Evolutionary conservation across 2,113 vertebrate genomes (phyloP), one percentile per base, ranked within the genome.

Genomic region (Polypterus bichir): DNA sequence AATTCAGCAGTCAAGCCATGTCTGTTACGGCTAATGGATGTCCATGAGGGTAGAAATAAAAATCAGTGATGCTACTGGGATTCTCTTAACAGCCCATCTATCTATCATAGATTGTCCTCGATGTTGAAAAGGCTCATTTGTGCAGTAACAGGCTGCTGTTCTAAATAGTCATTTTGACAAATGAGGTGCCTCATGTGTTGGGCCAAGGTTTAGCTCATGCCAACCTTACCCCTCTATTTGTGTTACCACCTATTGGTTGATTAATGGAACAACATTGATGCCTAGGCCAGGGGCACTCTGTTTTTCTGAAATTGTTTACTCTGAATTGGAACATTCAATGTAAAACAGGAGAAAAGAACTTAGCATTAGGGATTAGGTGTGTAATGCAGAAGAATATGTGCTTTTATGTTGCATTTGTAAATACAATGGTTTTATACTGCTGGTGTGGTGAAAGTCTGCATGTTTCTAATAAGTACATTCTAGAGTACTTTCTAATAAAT

Each of bases 201-300:
- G 59, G 47, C 59, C 46, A 48, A 48, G 59, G 59, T 60, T 60
- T 60, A 60, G 59, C 59, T 48, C 47, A 48, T 60, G 46, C 59
- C 59, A 48, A 48, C 59, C 59, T 60, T 10, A 48, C 47, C 49
- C 46, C 59, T 60, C 47, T 60, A 60, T 60, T 60, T 60, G 59
- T 60, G 59, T 60, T 60, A 60, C 59, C 59, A 48, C 59, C 59
- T 60, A 60, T 60, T 60, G 59, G 46, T 60, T 60, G 59, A 60
- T 60, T 60, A 60, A 60, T 60, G 59, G 59, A 48, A 10, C 46
- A 60, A 60, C 59, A 60, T 48, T 60, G 59, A n/a, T 47, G 59
- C 59, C 47, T 9, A 48, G 59, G 46, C 46, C 59, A 60, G 59
- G 59, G 59, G 45, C 59, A 60, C 59, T 60, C 10, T 60, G 59